Conservation (phyloP, 2,888 invertebrate species). For the Leptarthrus brevirostris region DNA sequence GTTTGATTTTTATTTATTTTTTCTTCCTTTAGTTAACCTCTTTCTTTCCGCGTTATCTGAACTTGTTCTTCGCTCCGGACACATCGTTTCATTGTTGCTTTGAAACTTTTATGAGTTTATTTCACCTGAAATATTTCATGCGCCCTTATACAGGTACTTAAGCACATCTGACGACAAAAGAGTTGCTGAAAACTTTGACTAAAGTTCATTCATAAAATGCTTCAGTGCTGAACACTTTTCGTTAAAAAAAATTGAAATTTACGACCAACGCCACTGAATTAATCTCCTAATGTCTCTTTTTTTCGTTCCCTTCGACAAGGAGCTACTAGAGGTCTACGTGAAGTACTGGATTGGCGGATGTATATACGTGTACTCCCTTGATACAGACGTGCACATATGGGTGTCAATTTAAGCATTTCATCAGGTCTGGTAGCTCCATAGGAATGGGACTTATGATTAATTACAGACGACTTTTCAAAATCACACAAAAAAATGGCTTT, state of each 20-base stretch:
- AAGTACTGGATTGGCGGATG: neutral
- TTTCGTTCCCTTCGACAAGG: no score
- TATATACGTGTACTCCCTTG: no score
- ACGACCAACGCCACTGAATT: constrained; percentile 4
- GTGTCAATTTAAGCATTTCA: neutral
- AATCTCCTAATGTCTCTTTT: constrained; percentile 10
- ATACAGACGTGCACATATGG: constrained; percentile 9
- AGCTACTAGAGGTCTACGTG: neutral
- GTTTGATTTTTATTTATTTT: neutral
- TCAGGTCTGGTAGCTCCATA: neutral
- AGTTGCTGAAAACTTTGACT: neutral
- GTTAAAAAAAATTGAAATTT: constrained; percentile 25
- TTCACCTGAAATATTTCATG: constrained; percentile 20
- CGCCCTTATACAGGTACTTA: neutral
- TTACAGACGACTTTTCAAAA: neutral
- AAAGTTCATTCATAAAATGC: constrained; percentile 1
- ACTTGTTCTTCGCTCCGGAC: neutral
- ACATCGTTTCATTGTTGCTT: neutral
- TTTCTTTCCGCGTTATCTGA: constrained; percentile 6
- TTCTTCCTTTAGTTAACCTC: constrained; percentile 12
- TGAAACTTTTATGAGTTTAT: neutral
- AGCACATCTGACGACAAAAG: constrained; percentile 12
- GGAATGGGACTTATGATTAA: neutral
- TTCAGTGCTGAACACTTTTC: neutral
- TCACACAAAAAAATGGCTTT: neutral